phyloP scores from a whole-genome alignment of 2,113 vertebrate genomes.

The Tragelaphus imberbis region DNA sequence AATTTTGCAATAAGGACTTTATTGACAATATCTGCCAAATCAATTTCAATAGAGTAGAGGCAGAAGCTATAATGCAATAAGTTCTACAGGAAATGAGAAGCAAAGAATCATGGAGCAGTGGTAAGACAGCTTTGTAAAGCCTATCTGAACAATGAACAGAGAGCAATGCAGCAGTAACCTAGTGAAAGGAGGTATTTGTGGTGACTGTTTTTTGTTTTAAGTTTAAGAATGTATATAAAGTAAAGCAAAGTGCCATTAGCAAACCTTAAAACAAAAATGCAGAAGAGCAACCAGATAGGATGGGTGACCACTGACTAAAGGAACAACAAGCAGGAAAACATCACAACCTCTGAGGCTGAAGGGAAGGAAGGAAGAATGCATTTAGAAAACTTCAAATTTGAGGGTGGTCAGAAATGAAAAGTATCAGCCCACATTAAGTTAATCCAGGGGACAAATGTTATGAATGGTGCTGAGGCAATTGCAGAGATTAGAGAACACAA shows the following conservation, averaged over 20 bases:
- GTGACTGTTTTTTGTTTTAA: neutral
- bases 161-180: accelerated
- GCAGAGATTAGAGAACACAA: neutral
- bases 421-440: neutral
- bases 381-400: neutral
- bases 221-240: neutral
- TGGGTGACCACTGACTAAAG: neutral
- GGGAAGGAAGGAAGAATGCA: neutral
- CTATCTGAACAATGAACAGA: neutral
- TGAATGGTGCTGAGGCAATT: neutral
- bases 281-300: neutral
- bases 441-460: neutral
- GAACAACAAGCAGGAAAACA: neutral
- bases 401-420: neutral
- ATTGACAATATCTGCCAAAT: slow-evolving; percentile 15
- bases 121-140: neutral
- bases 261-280: neutral
- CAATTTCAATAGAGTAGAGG: neutral
- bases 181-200: neutral
- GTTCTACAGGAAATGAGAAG: neutral
- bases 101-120: neutral
- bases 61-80: neutral
- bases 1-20: neutral
- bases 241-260: neutral
- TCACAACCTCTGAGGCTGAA: neutral